phyloP scores from a whole-genome alignment of 2,113 vertebrate genomes.

The Chionodraco myersi region DNA sequence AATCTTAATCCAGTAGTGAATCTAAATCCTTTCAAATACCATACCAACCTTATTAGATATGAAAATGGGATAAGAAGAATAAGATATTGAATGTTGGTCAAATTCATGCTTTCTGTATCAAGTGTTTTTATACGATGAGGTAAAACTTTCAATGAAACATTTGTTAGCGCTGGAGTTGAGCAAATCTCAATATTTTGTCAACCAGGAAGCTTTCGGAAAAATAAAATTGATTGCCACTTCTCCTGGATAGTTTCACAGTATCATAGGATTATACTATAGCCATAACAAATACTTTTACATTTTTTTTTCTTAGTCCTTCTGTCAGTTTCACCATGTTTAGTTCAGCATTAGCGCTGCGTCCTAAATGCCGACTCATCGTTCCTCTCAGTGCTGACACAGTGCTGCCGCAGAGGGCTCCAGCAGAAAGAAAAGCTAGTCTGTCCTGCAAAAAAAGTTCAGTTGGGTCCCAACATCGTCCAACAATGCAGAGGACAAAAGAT shows the following conservation, averaged over 20 bases:
- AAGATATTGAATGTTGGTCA: neutral
- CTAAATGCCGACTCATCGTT: conserved; percentile 29
- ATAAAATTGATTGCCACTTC: neutral
- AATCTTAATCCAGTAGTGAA: neutral
- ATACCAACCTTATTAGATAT: too few species aligned
- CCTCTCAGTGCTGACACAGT: conserved; percentile 26
- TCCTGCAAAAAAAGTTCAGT: conserved; percentile 2
- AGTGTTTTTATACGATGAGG: neutral
- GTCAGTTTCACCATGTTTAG: neutral
- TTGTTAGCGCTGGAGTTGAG: neutral
- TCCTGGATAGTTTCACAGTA: neutral
- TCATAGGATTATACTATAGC: neutral
- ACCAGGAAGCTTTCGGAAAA: neutral
- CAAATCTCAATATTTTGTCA: neutral
- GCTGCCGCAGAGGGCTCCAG: conserved; percentile 4
- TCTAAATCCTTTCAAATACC: neutral
- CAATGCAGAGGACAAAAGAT: neutral
- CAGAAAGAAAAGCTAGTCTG: neutral
- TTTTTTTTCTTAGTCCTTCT: neutral
- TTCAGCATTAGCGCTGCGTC: neutral
- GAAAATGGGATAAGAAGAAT: neutral
- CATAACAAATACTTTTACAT: neutral
- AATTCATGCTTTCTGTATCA: neutral
- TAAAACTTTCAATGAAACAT: neutral
- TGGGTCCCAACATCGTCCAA: neutral